Evolutionary conservation across 2,797 vertebrate genomes (phyloP), one percentile per base, ranked within the genome.

Genomic region (Gymnothorax reevesii): DNA sequence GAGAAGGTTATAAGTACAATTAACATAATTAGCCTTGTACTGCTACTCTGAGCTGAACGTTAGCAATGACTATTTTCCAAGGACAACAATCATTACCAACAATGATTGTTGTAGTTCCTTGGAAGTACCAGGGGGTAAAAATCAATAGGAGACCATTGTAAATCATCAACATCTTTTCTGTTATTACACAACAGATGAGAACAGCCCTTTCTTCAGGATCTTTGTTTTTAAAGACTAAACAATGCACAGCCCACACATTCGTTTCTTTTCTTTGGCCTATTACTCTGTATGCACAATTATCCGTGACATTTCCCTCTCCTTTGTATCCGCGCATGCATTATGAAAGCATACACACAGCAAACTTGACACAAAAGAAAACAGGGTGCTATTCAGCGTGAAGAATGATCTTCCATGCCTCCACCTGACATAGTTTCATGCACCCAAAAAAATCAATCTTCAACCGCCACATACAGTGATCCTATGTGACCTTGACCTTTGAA

Each of bases 281-380:
- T 33, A 17, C 42, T 5, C 42, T 15, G 13, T 52, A 49, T 77
- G 33, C 64, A 69, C 64, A 69, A 25, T n/a, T n/a, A 69, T 69
- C 64, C 7, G 7, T 17, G 42, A 0, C 73, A 49, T 77, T 27
- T 4, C 3, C 8, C 15, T 12, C 42, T 7, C 15, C 33, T 15
- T 52, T 42, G 33, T 42, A 52, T 49, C 3, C 17, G 73, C 33
- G 7, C 33, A 17, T 1, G 13, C 33, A 52, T 55, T 55, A 55
- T 55, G 27, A 49, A 42, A 55, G 77, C 77, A n/a, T 55, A 55
- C 20, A 55, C 20, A 9, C 7, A 3, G 10, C 20, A n/a, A 54
- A 80, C 9, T 49, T 80, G 7, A 88, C 92, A 55, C 90, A 89
- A 88, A n/a, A 52, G 90, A 84, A 88, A 73, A 20, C 52, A 59